Evolutionary conservation across 2,113 vertebrate genomes (phyloP).

Genomic region (Urocolius indicus): DNA sequence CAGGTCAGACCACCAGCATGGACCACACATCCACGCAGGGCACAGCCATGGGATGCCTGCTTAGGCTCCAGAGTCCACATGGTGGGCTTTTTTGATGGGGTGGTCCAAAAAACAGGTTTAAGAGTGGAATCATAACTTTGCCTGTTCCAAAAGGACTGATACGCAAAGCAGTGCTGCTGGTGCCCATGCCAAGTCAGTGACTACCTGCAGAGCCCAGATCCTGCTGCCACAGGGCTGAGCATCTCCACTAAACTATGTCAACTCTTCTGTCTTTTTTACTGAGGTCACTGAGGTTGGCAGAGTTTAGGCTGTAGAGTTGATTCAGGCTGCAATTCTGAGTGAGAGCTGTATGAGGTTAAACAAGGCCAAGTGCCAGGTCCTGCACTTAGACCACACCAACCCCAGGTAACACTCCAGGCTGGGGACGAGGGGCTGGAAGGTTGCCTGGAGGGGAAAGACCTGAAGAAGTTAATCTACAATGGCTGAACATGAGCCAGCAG

Average conservation of each 20-base stretch:
- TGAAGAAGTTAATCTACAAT: no score
- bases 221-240: not conserved
- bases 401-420: no score
- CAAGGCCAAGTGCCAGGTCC: no score
- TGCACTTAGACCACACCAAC: no score
- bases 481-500: no score
- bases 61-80: not conserved
- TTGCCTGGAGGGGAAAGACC: no score
- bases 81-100: not conserved
- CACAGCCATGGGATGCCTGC: not conserved
- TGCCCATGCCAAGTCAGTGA: not conserved
- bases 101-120: not conserved
- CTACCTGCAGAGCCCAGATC: not conserved
- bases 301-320: not conserved
- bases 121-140: not conserved
- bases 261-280: not conserved
- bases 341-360: no score
- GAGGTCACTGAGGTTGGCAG: accelerated
- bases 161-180: not conserved
- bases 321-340: no score
- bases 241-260: not conserved
- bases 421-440: no score
- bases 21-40: accelerated
- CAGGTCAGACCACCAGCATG: accelerated
- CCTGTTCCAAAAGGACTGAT: not conserved